A percentile compares a stretch with the other conserved stretches of the same genome.
These are phyloP conservation scores for Hanleya hanleyi DNA, from an alignment of 2,888 invertebrate species.

Conservation along the genomic window DNA sequence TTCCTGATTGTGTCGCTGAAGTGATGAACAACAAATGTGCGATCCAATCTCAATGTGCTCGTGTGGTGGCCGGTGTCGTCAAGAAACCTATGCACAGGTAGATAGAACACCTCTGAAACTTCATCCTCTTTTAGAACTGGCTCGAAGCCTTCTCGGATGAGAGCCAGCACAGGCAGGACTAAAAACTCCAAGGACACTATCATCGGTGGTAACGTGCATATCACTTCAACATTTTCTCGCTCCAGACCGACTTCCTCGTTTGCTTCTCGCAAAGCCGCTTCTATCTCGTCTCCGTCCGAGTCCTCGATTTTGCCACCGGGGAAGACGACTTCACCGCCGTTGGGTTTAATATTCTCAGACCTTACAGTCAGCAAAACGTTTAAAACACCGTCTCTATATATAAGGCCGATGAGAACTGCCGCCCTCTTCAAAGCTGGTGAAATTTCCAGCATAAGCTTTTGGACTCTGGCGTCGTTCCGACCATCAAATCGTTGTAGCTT, in stretches of 20 bases:
- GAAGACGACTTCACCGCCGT: slow-evolving; percentile 65
- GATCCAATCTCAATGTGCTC: too few species aligned
- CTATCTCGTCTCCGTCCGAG: slow-evolving; percentile 53
- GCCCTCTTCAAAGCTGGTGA: slow-evolving; percentile 29
- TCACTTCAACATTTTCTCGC: slow-evolving; percentile 52
- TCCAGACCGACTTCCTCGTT: slow-evolving; percentile 69
- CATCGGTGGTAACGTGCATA: slow-evolving; percentile 51
- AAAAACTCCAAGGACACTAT: slow-evolving; percentile 49
- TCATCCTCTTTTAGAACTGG: slow-evolving; percentile 60
- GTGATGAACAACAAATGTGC: too few species aligned
- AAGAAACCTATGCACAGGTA: slow-evolving; percentile 63
- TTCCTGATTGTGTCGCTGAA: slow-evolving; percentile 51
- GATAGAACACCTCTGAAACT: slow-evolving; percentile 59
- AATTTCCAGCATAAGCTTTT: neutral
- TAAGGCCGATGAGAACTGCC: slow-evolving; percentile 60
- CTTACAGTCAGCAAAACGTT: slow-evolving; percentile 58
- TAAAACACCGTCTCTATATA: slow-evolving; percentile 41
- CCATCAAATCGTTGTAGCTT: too few species aligned
- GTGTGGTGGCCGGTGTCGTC: slow-evolving; percentile 30
- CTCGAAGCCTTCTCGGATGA: slow-evolving; percentile 53
- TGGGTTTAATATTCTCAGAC: slow-evolving; percentile 48
- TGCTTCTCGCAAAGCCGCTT: slow-evolving; percentile 68
- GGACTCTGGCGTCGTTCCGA: neutral
- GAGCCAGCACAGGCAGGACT: slow-evolving; percentile 62
- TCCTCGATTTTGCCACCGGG: slow-evolving; percentile 67